Evolutionary conservation across 30 jellyfish, hydroid and myxozoan genomes (phyloP), one percentile per base, ranked within the genome.

Genomic region (Clytia hemisphaerica): DNA sequence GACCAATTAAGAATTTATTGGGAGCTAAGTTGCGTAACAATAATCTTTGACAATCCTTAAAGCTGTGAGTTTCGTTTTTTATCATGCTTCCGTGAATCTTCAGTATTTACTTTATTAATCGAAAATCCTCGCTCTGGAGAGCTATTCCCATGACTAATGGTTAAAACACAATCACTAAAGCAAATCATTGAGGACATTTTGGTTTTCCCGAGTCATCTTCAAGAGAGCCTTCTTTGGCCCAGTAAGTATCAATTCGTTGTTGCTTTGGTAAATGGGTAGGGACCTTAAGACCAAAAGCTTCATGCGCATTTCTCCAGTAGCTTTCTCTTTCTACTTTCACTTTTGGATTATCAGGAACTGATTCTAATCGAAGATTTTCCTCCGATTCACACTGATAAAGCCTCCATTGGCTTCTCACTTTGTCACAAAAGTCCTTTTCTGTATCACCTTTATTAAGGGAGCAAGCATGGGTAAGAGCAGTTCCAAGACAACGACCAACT

Each of bases 91-190:
- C 46, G 68, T 73, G 85, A 14, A 61, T 36, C 27, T 64, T 57
- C 46, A 73, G 45, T 44, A 57, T 25, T 19, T 35, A 16, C n/a
- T 57, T 73, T 73, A 63, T 73, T 73, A 16, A 57, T 14, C 18
- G 68, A 57, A 73, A 73, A 55, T 9, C 16, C 80, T 57, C 80
- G 48, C 27, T 73, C 83, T n/a, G 85, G 85, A 21, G 83, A 14
- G 26, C 83, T 57, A 50, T 33, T 73, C 28, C 80, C 85, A 73
- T 57, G 83, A 27, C 83, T 73, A 40, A 35, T 21, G 38, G 32
- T 29, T 69, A 48, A 24, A 9, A 69, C 77, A 50, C 80, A 45
- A 19, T 21, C 32, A 55, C 77, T 27, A 69, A 29, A 25, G 77
- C 82, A 16, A 16, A 34, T 61, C 6, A 34, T 34, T 69, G 82